Evolutionary conservation across 2,797 vertebrate genomes (phyloP).

Genomic region (Astyanax mexicanus): DNA sequence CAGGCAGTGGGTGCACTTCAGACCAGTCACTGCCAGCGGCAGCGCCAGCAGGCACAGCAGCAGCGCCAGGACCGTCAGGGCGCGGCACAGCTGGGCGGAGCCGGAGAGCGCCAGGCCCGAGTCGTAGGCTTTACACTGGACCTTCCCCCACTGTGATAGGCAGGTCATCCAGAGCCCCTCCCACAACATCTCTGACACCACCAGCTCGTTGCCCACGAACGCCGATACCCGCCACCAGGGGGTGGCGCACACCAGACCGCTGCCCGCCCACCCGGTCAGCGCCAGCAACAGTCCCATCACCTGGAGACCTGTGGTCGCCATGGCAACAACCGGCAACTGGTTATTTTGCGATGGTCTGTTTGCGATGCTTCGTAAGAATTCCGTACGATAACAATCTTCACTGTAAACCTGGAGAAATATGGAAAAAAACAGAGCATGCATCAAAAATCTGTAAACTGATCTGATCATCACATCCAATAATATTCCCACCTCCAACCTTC

Average conservation of each 20-base stretch:
- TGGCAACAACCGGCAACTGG: no score
- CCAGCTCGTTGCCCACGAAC: conserved; percentile 75
- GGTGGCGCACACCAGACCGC: conserved; percentile 72
- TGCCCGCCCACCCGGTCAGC: conserved; percentile 86
- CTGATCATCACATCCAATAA: no score
- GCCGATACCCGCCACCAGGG: conserved; percentile 79
- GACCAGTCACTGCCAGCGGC: conserved; percentile 70
- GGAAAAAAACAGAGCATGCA: no score
- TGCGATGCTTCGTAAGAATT: no score
- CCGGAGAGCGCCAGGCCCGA: conserved; percentile 84
- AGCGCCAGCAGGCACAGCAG: conserved; percentile 75
- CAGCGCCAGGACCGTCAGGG: conserved; percentile 73
- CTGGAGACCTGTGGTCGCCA: conserved; percentile 92
- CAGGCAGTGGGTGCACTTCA: conserved; percentile 79
- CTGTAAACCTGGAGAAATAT: no score
- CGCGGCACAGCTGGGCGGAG: conserved; percentile 69
- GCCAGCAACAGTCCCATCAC: conserved; percentile 88
- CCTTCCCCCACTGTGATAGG: conserved; percentile 86
- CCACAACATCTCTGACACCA: conserved; percentile 88
- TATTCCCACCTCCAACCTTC: no score
- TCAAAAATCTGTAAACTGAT: no score
- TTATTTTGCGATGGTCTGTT: no score
- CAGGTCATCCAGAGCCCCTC: conserved; percentile 98
- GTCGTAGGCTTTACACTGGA: conserved; percentile 94
- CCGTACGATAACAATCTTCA: no score